phyloP scores from a whole-genome alignment of 1,140 invertebrate genomes.

The Nomia melanderi region DNA sequence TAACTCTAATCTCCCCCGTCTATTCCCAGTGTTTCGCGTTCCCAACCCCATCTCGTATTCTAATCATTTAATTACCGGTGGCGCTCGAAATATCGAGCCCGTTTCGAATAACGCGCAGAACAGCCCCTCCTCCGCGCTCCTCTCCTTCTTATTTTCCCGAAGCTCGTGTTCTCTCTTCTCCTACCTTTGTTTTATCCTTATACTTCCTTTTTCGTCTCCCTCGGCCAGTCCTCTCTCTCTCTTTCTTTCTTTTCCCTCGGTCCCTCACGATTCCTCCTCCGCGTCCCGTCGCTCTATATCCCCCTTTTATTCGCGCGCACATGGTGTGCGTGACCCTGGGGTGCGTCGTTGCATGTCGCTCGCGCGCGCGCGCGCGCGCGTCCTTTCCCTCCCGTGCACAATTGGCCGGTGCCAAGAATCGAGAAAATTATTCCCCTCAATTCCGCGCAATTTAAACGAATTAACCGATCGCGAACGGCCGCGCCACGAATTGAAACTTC shows the following conservation, averaged over 20 bases:
- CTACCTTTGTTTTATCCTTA: conserved; percentile 11
- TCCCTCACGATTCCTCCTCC: not conserved
- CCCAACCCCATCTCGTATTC: too few relatives aligned
- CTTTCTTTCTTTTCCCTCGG: not conserved
- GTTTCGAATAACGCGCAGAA: conserved; percentile 6
- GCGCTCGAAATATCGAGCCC: not conserved
- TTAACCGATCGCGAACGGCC: conserved; percentile 66
- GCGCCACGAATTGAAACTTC: not conserved
- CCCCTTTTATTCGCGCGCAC: conserved; percentile 29
- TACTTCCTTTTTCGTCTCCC: conserved; percentile 20
- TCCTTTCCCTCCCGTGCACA: conserved; percentile 53
- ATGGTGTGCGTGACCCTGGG: conserved; percentile 66
- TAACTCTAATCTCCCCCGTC: too few relatives aligned
- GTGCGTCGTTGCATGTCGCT: conserved; percentile 66
- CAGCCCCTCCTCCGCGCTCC: not conserved
- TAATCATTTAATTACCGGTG: too few relatives aligned
- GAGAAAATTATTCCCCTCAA: conserved; percentile 78
- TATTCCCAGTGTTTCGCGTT: too few relatives aligned
- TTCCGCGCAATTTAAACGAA: conserved; percentile 78
- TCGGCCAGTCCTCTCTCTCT: conserved; percentile 4
- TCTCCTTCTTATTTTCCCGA: conserved; percentile 12
- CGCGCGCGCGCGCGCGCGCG: conserved; percentile 29
- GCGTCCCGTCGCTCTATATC: not conserved
- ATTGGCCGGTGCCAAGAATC: conserved; percentile 73
- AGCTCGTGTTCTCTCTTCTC: not conserved